These are phyloP conservation scores for Bombus fervidus DNA, from an alignment of 1,140 invertebrate genomes.

Conservation along the genomic window DNA sequence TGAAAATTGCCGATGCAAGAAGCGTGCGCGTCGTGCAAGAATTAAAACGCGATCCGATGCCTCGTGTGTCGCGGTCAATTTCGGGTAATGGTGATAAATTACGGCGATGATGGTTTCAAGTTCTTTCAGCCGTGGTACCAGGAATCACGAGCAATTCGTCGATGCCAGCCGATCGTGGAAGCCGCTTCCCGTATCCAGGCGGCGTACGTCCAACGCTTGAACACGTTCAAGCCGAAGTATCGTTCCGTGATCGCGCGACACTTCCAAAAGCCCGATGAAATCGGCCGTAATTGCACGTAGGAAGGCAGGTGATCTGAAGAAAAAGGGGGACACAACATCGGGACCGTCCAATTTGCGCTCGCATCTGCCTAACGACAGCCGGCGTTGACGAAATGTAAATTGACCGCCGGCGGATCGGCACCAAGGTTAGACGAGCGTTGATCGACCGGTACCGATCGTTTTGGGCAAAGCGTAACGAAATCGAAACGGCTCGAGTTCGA, in stretches of 20 bases:
- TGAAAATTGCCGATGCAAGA: not conserved
- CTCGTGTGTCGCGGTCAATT: constrained; percentile 9
- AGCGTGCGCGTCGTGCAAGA: not conserved
- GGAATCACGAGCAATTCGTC: constrained; percentile 34
- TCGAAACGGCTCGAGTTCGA: constrained; percentile 2
- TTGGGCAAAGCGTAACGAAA: not conserved
- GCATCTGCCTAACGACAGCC: constrained; percentile 77
- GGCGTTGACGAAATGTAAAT: constrained; percentile 78
- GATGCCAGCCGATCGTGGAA: not conserved
- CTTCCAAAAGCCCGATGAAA: constrained; percentile 74
- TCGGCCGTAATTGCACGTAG: constrained; percentile 74
- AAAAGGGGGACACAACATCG: constrained; percentile 58
- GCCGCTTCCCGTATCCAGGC: too few species aligned
- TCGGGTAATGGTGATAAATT: constrained; percentile 28
- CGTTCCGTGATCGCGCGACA: constrained; percentile 71
- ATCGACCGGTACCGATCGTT: constrained; percentile 7
- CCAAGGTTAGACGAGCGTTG: constrained; percentile 14
- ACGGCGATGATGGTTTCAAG: constrained; percentile 21
- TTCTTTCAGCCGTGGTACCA: not conserved
- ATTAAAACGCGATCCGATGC: constrained; percentile 2
- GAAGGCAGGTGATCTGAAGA: constrained; percentile 71
- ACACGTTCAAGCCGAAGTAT: constrained; percentile 32
- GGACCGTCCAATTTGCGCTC: constrained; percentile 73
- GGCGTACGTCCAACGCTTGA: constrained; percentile 3
- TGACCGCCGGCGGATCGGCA: constrained; percentile 4